phyloP scores from a whole-genome alignment of 2,797 vertebrate genomes.

The Sorex maritimensis region DNA sequence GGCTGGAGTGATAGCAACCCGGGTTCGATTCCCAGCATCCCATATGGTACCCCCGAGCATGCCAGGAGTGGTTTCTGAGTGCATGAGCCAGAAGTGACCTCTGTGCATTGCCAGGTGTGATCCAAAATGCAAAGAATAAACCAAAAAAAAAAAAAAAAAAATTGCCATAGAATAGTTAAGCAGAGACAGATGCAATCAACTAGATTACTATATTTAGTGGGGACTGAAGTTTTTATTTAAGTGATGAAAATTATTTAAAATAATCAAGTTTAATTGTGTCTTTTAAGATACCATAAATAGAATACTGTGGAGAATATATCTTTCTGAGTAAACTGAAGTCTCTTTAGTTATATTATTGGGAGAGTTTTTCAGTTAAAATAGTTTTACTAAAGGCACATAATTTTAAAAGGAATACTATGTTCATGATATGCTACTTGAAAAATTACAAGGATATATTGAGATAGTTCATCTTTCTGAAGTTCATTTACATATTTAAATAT shows the following conservation, averaged over 20 bases:
- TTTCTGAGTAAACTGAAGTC: not conserved
- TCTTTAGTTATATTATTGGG: not conserved
- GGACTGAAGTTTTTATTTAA: not conserved
- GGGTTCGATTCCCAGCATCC: too few species aligned
- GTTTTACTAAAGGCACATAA: not conserved
- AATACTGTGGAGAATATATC: not conserved
- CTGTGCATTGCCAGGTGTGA: too few species aligned
- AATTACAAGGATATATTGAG: not conserved
- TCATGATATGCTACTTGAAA: not conserved
- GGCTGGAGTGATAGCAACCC: too few species aligned
- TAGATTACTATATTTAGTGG: not conserved
- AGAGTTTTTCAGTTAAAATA: conserved; percentile 21
- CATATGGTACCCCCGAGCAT: too few species aligned
- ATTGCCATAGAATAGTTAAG: rapidly evolving
- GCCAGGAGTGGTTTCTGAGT: too few species aligned
- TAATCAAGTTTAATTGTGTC: not conserved
- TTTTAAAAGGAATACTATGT: not conserved
- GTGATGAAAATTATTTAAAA: not conserved
- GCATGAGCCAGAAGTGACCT: too few species aligned
- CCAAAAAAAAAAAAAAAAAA: too few species aligned
- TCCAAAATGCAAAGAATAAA: too few species aligned
- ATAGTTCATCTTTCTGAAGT: not conserved
- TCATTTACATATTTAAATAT: not conserved
- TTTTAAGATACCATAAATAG: not conserved
- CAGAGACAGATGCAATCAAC: not conserved